phyloP scores from a whole-genome alignment of 2,888 invertebrate species.

The Drosophila fulvimacula region DNA sequence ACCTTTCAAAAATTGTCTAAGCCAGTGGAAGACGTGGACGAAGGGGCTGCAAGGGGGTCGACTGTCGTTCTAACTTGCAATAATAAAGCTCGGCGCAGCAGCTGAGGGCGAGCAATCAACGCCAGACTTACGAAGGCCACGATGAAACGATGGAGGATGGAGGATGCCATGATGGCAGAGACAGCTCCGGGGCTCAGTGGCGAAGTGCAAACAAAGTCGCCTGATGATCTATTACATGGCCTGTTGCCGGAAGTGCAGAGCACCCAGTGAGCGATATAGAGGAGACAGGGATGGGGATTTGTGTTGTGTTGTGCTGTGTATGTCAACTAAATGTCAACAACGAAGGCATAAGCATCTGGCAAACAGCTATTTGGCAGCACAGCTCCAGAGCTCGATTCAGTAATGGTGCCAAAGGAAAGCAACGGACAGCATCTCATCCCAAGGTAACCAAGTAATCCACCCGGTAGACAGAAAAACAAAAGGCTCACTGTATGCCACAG shows the following conservation, averaged over 20 bases:
- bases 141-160: constrained; percentile 8
- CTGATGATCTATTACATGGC: constrained; percentile 73
- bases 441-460: constrained; percentile 43
- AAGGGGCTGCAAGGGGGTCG: background rate
- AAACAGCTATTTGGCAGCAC: constrained; percentile 26
- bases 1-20: constrained; percentile 77
- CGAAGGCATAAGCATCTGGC: constrained; percentile 46
- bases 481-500: constrained; percentile 17
- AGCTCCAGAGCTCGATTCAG: constrained; percentile 20
- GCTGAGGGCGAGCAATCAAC: constrained; percentile 71
- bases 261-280: background rate
- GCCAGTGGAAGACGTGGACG: constrained; percentile 27
- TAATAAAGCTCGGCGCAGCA: constrained; percentile 69
- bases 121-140: constrained; percentile 17
- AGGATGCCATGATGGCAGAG: constrained; percentile 20
- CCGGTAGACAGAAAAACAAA: constrained; percentile 43
- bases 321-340: constrained; percentile 78
- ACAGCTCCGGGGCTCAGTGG: constrained; percentile 17
- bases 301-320: constrained; percentile 34
- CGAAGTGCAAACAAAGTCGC: constrained; percentile 69
- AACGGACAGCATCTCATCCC: constrained; percentile 17
- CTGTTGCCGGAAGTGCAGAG: constrained; percentile 64
- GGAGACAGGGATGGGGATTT: background rate
- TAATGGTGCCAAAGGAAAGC: constrained; percentile 18
- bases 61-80: constrained; percentile 53